These are phyloP conservation scores for Adoxophyes honmai DNA, from an alignment of 1,140 invertebrate species.

Conservation along the genomic window DNA sequence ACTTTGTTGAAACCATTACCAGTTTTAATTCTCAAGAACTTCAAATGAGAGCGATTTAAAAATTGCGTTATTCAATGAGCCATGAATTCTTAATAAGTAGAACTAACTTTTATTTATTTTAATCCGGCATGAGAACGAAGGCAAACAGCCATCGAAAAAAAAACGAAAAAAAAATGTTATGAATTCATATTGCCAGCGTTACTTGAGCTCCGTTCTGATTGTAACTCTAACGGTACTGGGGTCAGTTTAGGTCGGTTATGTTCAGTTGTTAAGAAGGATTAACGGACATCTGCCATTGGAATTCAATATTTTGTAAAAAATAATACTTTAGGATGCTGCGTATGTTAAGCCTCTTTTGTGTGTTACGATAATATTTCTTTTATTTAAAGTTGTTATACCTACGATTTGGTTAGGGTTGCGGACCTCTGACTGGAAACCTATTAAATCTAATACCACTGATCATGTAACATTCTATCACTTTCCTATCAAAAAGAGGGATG, in stretches of 20 bases:
- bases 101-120: slow-evolving; percentile 27
- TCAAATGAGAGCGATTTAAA: slow-evolving; percentile 14
- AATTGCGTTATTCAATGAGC: slow-evolving; percentile 20
- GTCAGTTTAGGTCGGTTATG: not conserved
- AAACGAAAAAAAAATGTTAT: slow-evolving; percentile 20
- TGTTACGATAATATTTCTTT: slow-evolving; percentile 9
- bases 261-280: slow-evolving; percentile 14
- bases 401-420: too few relatives aligned
- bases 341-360: slow-evolving; percentile 14
- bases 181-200: not conserved
- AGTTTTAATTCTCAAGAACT: too few relatives aligned
- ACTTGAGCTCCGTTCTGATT: not conserved
- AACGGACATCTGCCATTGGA: slow-evolving; percentile 26
- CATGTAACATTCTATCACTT: too few relatives aligned
- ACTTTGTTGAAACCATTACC: too few relatives aligned
- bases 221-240: not conserved
- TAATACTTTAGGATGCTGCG: slow-evolving; percentile 4
- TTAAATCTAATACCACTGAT: too few relatives aligned
- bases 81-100: slow-evolving; percentile 27
- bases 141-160: slow-evolving; percentile 19
- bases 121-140: slow-evolving; percentile 27
- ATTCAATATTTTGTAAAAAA: slow-evolving; percentile 16
- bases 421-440: too few relatives aligned
- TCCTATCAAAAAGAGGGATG: too few relatives aligned
- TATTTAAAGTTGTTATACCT: not conserved